Evolutionary conservation across 37 sponge, comb jelly and placozoan species (phyloP).

Genomic region (Hormiphora californensis): DNA sequence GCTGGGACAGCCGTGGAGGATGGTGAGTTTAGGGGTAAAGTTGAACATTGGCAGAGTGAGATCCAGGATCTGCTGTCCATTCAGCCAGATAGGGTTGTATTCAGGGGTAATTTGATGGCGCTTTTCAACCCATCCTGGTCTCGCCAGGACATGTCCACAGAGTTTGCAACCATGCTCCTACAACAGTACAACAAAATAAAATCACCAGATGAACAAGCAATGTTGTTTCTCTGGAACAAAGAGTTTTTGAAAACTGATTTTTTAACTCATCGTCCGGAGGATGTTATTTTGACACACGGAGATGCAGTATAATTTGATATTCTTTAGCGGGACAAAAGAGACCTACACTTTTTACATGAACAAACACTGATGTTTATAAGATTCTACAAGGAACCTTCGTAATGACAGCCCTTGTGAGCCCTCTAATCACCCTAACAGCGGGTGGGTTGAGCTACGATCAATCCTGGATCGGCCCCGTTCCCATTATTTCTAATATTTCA

Average conservation of each 20-base stretch:
- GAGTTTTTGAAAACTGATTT: conserved; percentile 6
- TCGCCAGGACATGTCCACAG: neutral
- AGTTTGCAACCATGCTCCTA: conserved; percentile 30
- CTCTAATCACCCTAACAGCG: neutral
- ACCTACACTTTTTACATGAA: neutral
- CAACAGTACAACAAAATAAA: neutral
- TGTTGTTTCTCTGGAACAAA: conserved; percentile 10
- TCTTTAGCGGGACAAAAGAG: neutral
- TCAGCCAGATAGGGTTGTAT: neutral
- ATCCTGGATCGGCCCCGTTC: neutral
- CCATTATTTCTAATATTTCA: conserved; percentile 9
- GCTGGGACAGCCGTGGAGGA: neutral
- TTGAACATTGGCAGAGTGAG: neutral
- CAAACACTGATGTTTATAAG: neutral
- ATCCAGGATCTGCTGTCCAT: neutral
- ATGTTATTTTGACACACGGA: neutral
- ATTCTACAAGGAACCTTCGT: conserved; percentile 5
- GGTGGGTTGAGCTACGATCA: neutral
- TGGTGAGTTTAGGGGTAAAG: neutral
- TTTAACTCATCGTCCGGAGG: neutral
- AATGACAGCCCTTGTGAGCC: neutral
- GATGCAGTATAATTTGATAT: conserved; percentile 4
- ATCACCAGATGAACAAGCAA: no score
- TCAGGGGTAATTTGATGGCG: neutral
- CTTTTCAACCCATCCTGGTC: neutral